Conservation (phyloP, 1,140 invertebrate genomes). For the Conus ventricosus region DNA sequence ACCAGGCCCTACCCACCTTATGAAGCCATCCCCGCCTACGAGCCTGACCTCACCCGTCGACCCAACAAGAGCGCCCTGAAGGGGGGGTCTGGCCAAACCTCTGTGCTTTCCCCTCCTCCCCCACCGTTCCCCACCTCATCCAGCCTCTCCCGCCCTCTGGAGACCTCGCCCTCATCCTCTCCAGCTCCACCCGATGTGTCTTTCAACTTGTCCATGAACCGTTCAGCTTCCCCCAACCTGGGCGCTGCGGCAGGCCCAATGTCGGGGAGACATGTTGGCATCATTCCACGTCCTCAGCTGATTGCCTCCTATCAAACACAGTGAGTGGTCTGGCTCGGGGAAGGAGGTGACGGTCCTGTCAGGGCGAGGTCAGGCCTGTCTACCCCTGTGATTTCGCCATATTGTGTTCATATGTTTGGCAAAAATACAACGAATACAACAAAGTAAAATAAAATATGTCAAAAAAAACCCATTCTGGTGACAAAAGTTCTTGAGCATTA, state of each 20-base stretch:
- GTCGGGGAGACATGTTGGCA: not conserved
- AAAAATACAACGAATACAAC: no score
- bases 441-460: no score
- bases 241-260: not conserved
- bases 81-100: slow-evolving; percentile 14
- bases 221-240: not conserved
- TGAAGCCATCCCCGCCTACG: slow-evolving; percentile 61
- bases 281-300: slow-evolving; percentile 34
- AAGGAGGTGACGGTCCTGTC: no score
- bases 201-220: slow-evolving; percentile 32
- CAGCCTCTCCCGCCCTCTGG: slow-evolving; percentile 35
- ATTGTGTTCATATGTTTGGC: no score
- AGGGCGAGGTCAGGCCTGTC: no score
- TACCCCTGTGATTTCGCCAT: no score
- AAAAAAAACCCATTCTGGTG: no score
- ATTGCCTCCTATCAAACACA: not conserved
- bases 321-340: not conserved
- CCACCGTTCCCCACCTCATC: slow-evolving; percentile 33
- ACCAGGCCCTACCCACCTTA: slow-evolving; percentile 45
- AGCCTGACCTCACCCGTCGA: slow-evolving; percentile 66
- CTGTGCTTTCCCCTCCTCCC: slow-evolving; percentile 13
- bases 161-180: slow-evolving; percentile 23
- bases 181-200: slow-evolving; percentile 17
- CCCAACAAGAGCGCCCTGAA: slow-evolving; percentile 73
- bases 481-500: no score